Percentiles rank a stretch among this genome's conserved stretches.
Evolutionary conservation across 2,888 invertebrate species (phyloP).

Genomic region (Caenorhabditis auriculariae): DNA sequence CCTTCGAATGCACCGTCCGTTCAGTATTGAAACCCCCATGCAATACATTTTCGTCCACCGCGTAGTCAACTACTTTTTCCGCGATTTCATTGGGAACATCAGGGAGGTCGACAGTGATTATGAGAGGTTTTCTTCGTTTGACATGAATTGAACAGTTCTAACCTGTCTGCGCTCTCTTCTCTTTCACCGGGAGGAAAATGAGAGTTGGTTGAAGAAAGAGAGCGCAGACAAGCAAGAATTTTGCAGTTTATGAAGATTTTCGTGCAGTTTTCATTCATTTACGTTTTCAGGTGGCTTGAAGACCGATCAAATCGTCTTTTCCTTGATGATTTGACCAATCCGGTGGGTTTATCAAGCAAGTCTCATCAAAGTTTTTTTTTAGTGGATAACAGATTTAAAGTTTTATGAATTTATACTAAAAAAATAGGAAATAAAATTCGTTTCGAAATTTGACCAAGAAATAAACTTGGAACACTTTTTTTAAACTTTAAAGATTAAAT

Average conservation of each 20-base stretch:
- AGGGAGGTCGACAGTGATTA: slow-evolving; percentile 51
- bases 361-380: too few species aligned
- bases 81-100: slow-evolving; percentile 34
- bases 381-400: too few species aligned
- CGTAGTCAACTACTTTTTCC: slow-evolving; percentile 51
- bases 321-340: slow-evolving; percentile 45
- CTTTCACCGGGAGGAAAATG: too few species aligned
- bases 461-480: too few species aligned
- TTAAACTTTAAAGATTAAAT: too few species aligned
- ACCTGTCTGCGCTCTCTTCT: too few species aligned
- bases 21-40: slow-evolving; percentile 60
- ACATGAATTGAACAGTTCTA: not conserved
- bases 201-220: too few species aligned
- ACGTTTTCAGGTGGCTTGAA: slow-evolving; percentile 46
- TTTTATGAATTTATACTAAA: too few species aligned
- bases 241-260: too few species aligned
- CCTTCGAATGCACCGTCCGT: slow-evolving; percentile 52
- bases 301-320: slow-evolving; percentile 54
- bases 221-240: too few species aligned
- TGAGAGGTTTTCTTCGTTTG: slow-evolving; percentile 14
- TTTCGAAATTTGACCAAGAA: too few species aligned
- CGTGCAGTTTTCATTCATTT: not conserved
- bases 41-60: slow-evolving; percentile 46
- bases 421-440: too few species aligned
- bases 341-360: slow-evolving; percentile 14